phyloP scores from a whole-genome alignment of 1,140 invertebrate species.

The Aphis gossypii region DNA sequence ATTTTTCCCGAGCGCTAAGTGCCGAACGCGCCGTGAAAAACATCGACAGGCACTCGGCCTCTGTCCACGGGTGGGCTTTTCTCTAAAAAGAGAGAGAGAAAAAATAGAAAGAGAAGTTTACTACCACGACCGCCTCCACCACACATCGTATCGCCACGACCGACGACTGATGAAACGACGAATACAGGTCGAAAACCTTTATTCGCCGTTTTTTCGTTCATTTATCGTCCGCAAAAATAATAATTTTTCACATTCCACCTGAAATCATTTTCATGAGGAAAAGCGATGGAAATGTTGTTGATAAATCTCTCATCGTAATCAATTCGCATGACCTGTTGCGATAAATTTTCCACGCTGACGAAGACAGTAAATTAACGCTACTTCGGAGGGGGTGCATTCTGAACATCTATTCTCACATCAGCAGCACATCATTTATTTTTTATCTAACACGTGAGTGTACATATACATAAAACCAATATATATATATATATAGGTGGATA shows the following conservation, averaged over 20 bases:
- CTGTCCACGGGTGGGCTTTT: slow-evolving; percentile 52
- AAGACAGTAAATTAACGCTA: slow-evolving; percentile 26
- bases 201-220: neutral
- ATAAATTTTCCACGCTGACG: slow-evolving; percentile 13
- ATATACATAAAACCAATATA: neutral
- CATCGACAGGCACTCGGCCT: slow-evolving; percentile 56
- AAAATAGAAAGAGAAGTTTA: neutral
- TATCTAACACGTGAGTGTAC: neutral
- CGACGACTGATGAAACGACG: neutral
- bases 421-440: neutral
- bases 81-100: neutral
- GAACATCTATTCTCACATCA: neutral
- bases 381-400: neutral
- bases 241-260: neutral
- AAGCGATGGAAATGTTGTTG: neutral
- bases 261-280: neutral
- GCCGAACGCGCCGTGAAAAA: slow-evolving; percentile 31
- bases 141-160: neutral
- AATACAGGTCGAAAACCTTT: neutral
- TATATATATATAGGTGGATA: too few species aligned
- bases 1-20: slow-evolving; percentile 43
- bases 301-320: slow-evolving; percentile 35
- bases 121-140: neutral
- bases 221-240: slow-evolving; percentile 10
- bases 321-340: slow-evolving; percentile 51